Evolutionary conservation across 2,888 invertebrate species (phyloP), one percentile per base, ranked within the genome.

Genomic region (Germaria angustata): DNA sequence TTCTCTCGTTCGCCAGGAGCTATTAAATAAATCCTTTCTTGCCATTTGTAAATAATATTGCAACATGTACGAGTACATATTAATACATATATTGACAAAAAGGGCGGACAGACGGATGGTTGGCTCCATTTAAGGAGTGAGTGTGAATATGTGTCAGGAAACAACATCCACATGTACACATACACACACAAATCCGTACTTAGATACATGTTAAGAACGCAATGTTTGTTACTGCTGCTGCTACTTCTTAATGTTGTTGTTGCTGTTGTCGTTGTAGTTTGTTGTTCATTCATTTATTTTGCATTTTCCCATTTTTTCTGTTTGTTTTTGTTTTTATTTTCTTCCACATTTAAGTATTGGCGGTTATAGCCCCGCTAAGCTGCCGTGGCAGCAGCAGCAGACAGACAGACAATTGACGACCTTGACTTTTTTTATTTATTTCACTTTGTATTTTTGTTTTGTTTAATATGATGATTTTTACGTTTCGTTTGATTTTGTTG

Each of bases 401-500:
- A n/a, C 57, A 59, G 59, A 55, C 88, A 89, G 88, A 88, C 88
- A 86, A 89, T 87, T 86, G 88, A 85, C 88, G 88, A 88, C 88
- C 88, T 88, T 88, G 88, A 89, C 87, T 86, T 87, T 87, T 53
- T 53, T 20, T 22, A 49, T 22, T 22, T 49, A 22, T 24, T 24
- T 49, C 6, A 28, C 6, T 28, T 28, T 6, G 6, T 6, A 2
- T 46, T 49, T 34, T 66, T 76, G 68, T 77, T 69, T 61, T 61
- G 51, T 69, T 77, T 66, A 72, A 80, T 61, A 59, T 80, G 72
- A 66, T 73, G 79, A 59, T 73, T 77, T 77, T 77, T 61, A 69
- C 34, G 61, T 69, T 77, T 53, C 61, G 69, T 61, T 76, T 57
- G 32, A 22, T 59, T 66, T 68, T 73, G 49, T 8, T 61, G 36